Conservation (phyloP, 2,888 invertebrate species). For the Megaustenia siamemsis region DNA sequence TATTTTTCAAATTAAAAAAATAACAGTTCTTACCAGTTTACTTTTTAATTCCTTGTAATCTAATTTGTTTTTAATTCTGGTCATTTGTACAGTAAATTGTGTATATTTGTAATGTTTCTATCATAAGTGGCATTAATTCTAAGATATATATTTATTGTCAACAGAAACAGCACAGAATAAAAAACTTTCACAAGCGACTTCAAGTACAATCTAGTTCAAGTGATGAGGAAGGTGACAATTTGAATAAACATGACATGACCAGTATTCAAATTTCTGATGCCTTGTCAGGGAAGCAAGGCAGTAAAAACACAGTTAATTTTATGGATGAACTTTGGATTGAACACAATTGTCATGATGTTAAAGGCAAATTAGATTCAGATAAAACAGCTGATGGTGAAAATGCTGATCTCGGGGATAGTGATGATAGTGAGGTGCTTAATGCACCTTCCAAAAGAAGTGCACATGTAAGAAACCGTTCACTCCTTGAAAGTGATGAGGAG, state of each 20-base stretch:
- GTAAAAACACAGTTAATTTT: neutral
- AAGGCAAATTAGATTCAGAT: neutral
- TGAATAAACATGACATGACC: neutral
- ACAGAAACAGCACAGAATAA: conserved; percentile 24
- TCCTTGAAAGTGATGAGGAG: conserved; percentile 18
- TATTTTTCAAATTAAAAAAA: too few relatives aligned
- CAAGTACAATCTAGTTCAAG: conserved; percentile 6
- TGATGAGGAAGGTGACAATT: conserved; percentile 10
- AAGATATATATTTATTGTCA: conserved; percentile 1
- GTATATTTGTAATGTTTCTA: too few relatives aligned
- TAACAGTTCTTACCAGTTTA: too few relatives aligned
- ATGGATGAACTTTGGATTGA: neutral
- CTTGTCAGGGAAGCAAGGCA: neutral
- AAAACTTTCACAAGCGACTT: conserved; percentile 28
- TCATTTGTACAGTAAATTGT: neutral
- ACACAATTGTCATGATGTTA: neutral
- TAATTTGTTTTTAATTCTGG: too few relatives aligned
- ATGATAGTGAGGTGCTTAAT: neutral
- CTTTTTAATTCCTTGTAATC: too few relatives aligned
- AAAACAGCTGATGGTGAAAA: neutral
- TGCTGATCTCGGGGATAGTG: neutral
- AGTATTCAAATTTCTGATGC: neutral
- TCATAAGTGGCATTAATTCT: too few relatives aligned
- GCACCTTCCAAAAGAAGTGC: conserved; percentile 6
- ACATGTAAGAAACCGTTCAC: neutral